Percentiles rank a stretch among this genome's conserved stretches.
Evolutionary conservation across 2,888 invertebrate species (phyloP).

Genomic region (Pheosia tremula): DNA sequence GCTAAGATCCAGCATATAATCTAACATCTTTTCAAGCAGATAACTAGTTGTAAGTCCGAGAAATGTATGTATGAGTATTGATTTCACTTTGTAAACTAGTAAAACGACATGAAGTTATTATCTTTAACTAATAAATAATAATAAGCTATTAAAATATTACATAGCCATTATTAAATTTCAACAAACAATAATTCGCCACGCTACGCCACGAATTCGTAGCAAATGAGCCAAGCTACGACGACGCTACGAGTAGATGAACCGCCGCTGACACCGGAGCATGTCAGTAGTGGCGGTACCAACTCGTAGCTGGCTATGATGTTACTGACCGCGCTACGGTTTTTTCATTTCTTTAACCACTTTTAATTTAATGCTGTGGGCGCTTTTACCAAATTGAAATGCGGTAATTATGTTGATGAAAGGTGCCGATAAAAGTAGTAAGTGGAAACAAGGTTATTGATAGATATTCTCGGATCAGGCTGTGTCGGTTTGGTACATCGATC

Average conservation of each 20-base stretch:
- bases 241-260: slow-evolving; percentile 20
- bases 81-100: too few species aligned
- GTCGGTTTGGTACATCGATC: neutral
- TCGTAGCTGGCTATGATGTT: slow-evolving; percentile 21
- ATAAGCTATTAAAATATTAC: neutral
- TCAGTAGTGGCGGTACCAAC: neutral
- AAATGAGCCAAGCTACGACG: slow-evolving; percentile 30
- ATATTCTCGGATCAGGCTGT: neutral
- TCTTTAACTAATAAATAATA: neutral
- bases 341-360: neutral
- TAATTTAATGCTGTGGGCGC: too few species aligned
- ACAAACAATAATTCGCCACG: neutral
- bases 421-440: too few species aligned
- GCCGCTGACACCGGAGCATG: slow-evolving; percentile 25
- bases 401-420: too few species aligned
- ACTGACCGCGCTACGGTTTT: slow-evolving; percentile 21
- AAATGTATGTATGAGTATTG: too few species aligned
- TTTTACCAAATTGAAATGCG: too few species aligned
- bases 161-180: too few species aligned
- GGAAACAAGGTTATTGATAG: too few species aligned
- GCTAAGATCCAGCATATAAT: too few species aligned
- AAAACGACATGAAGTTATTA: too few species aligned
- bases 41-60: too few species aligned
- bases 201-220: slow-evolving; percentile 19
- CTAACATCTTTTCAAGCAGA: too few species aligned